phyloP scores from a whole-genome alignment of 1,140 invertebrate species.

The Hylaeus volcanicus region DNA sequence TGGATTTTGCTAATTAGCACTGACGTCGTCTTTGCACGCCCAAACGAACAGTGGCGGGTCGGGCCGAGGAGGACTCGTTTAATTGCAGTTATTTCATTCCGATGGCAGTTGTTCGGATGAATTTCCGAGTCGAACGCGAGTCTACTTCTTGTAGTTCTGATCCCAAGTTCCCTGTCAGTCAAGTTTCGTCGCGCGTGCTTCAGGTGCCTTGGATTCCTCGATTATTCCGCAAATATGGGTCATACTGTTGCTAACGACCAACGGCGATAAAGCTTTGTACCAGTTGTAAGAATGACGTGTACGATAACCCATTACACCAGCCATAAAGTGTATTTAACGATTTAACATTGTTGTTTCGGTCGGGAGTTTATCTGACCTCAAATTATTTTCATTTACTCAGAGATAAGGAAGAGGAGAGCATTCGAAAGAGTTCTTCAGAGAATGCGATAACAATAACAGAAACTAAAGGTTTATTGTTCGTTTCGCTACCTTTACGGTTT shows the following conservation, averaged over 20 bases:
- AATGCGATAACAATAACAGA: too few species aligned
- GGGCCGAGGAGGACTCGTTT: constrained; percentile 40
- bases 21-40: constrained; percentile 46
- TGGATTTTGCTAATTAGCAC: constrained; percentile 61
- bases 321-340: not conserved
- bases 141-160: constrained; percentile 48
- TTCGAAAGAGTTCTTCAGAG: not conserved
- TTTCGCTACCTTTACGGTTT: too few species aligned
- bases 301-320: not conserved
- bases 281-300: not conserved
- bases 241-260: not conserved
- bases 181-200: constrained; percentile 15
- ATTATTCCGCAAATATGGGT: constrained; percentile 17
- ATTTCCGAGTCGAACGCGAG: constrained; percentile 52
- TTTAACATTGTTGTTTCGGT: not conserved
- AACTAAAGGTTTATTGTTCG: too few species aligned
- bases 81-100: constrained; percentile 51
- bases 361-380: not conserved
- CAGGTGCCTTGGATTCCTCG: not conserved
- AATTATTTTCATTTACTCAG: not conserved
- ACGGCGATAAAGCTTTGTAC: not conserved
- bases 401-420: not conserved
- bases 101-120: constrained; percentile 50
- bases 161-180: constrained; percentile 43
- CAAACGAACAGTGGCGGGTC: not conserved